phyloP scores from a whole-genome alignment of 2,113 vertebrate genomes.

The Oryctolagus cuniculus region mOryCun1.1 NC_091445.1:20971501-20972000 shows the following conservation, averaged over 20 bases:
- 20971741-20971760: fast-evolving
- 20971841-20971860: neutral
- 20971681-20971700: neutral
- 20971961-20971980: neutral
- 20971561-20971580: neutral
- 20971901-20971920: no score
- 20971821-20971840: neutral
- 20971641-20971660: neutral
- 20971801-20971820: neutral
- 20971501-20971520: neutral
- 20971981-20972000: neutral
- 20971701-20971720: neutral
- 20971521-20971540: neutral
- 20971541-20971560: neutral
- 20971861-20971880: neutral
- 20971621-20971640: neutral
- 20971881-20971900: neutral
- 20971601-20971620: neutral
- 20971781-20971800: neutral
- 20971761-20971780: no score
- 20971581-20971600: neutral
- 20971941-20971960: neutral
- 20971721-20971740: neutral
- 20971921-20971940: neutral
- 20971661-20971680: neutral